These are phyloP conservation scores for Vesta saturnalis DNA, from an alignment of 2,888 invertebrate genomes.

Conservation along the genomic window DNA sequence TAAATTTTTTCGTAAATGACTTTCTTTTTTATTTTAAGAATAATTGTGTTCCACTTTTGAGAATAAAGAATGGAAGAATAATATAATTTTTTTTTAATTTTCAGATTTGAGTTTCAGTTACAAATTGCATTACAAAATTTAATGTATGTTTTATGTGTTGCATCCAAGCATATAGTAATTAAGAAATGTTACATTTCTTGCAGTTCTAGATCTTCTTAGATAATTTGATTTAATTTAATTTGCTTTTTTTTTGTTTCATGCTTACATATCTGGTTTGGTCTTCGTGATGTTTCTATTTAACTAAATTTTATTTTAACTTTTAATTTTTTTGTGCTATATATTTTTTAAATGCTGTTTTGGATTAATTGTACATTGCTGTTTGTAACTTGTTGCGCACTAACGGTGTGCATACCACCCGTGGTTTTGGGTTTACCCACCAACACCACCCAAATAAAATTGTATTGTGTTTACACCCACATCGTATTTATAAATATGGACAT, in stretches of 20 bases:
- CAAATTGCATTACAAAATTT: background rate
- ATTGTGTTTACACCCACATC: slow-evolving; percentile 23
- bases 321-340: slow-evolving; percentile 29
- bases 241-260: slow-evolving; percentile 60
- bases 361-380: slow-evolving; percentile 44
- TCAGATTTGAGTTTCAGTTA: background rate
- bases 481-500: background rate
- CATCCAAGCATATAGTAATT: background rate
- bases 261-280: slow-evolving; percentile 56
- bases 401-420: slow-evolving; percentile 41
- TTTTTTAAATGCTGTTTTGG: slow-evolving; percentile 38
- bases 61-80: background rate
- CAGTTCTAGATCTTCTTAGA: slow-evolving; percentile 19
- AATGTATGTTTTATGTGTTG: slow-evolving; percentile 3
- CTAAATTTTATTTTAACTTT: slow-evolving; percentile 33
- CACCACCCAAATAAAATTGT: slow-evolving; percentile 45
- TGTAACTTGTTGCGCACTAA: slow-evolving; percentile 46
- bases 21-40: background rate
- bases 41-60: background rate
- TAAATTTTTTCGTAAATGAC: too few species aligned
- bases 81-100: background rate
- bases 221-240: slow-evolving; percentile 34
- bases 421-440: slow-evolving; percentile 57
- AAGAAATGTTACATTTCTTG: slow-evolving; percentile 2
- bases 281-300: slow-evolving; percentile 38